Base-by-base conservation (phyloP, 1,140 invertebrate genomes). In the Anadara kagoshimensis region DNA sequence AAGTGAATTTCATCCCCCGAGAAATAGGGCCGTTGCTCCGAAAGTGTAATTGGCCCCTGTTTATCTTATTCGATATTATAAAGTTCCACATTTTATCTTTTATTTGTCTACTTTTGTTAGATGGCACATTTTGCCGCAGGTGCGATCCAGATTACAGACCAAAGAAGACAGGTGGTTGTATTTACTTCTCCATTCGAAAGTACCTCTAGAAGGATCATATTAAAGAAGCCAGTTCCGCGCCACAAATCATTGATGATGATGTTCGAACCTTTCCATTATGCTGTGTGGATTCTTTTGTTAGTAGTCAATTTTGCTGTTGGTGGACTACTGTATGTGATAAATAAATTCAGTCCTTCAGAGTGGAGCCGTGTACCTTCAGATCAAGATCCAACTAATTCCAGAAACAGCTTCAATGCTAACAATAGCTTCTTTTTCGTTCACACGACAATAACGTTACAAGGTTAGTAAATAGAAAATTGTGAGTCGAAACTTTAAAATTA, bases 231-330 rank as follows among this genome's bases (percentile, higher is more conserved):
- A 16, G 92, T 96, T 71, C 97, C 97, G 89, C 94, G 95, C 85
- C 94, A 95, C 83, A 83, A 90, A 29, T 95, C 95, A 20, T 95
- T 98, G 10, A 98, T 98, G 90, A 97, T 96, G 83, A 98, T 99
- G 89, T 93, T 99, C 83, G 95, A 96, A 88, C 97, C 97, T 24
- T 91, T 99, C 56, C 97, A 96, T 71, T 95, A 95, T 82, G 97
- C 98, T 89, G 98, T 99, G 87, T 99, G 98, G 98, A 95, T 93
- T 87, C 97, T 97, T 90, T 94, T 99, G 59, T 94, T 98, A 69
- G 97, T 98, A 87, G 96, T 96, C 62, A 98, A 98, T 88, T 93
- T 99, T 68, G 96, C 96, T 8, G 96, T 98, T 7, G 96, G 95
- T 83, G 95, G 97, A 73, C 95, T 98, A 1, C 91, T 98, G 10